phyloP scores from a whole-genome alignment of 2,113 vertebrate species.

The Rhinolophus sinicus region DNA sequence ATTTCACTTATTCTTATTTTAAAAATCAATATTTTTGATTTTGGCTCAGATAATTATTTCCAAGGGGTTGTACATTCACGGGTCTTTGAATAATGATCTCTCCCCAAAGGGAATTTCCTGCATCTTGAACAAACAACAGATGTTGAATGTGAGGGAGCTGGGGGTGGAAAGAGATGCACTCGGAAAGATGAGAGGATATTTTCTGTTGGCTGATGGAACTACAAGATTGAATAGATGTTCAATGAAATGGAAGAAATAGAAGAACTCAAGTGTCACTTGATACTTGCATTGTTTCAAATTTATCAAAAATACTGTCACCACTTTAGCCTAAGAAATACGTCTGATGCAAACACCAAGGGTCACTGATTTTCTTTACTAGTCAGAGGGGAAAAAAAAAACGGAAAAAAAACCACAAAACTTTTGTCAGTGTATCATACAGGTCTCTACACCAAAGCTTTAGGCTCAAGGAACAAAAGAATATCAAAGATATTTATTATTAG shows the following conservation, averaged over 20 bases:
- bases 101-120: slow-evolving; percentile 13
- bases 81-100: slow-evolving; percentile 48
- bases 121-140: slow-evolving; percentile 61
- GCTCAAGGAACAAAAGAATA: slow-evolving; percentile 38
- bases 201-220: slow-evolving; percentile 50
- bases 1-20: slow-evolving; percentile 37
- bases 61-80: neutral
- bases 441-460: slow-evolving; percentile 39
- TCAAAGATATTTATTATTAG: slow-evolving; percentile 7
- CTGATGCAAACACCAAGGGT: neutral
- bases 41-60: slow-evolving; percentile 21
- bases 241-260: slow-evolving; percentile 60
- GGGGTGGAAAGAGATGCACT: neutral
- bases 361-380: neutral
- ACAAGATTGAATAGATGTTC: slow-evolving; percentile 54
- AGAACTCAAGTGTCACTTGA: slow-evolving; percentile 54
- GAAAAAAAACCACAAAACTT: neutral
- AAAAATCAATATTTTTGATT: slow-evolving; percentile 37
- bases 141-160: slow-evolving; percentile 26
- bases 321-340: neutral
- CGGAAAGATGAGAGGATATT: slow-evolving; percentile 63
- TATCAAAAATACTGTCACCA: neutral
- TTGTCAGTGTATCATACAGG: neutral
- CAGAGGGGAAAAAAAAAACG: neutral
- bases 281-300: slow-evolving; percentile 31